Evolutionary conservation across 2,888 invertebrate species (phyloP), one percentile per base, ranked within the genome.

Genomic region (Teleiodes luculella): DNA sequence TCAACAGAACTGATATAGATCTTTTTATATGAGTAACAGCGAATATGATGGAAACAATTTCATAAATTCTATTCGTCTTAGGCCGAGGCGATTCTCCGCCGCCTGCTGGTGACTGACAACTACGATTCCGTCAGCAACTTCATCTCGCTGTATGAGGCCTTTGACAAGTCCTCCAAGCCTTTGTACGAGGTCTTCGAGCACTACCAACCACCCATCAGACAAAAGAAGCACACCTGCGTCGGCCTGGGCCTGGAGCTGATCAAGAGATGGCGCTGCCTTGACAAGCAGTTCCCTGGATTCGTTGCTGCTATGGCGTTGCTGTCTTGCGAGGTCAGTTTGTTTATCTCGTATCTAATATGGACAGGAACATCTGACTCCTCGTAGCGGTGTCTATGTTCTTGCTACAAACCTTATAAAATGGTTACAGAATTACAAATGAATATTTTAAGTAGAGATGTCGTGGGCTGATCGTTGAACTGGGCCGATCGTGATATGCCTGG

Each of bases 101-200:
- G 92, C 55, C 92, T 96, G 75, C 91, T 97, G 74, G 94, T 94
- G 74, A 93, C 94, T 69, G 95, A 96, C 77, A 95, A 96, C 85
- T 97, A 97, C 83, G 96, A 97, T 87, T 97, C 96, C 52, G 93
- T 97, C 62, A 94, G 94, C 82, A 96, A 97, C 84, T 95, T 97
- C 83, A 86, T 96, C 68, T 86, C 90, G 64, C 90, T 94, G 66
- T 91, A 89, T 80, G 93, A 94, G 63, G 86, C 90, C 57, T 94
- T 91, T 82, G 92, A 92, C 70, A 87, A 90, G 58, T 92, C 92
- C 50, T 87, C 91, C 50, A 65, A 67, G 24, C 91, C 91, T 62
- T 84, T 96, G 65, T 91, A 91, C 64, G 92, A 93, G 62, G 94
- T 95, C 75, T 96, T 94, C 82, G 92, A 93, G 65, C 91, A 91